Evolutionary conservation across 2,797 vertebrate genomes (phyloP).

Genomic region (Thamnophis elegans): DNA sequence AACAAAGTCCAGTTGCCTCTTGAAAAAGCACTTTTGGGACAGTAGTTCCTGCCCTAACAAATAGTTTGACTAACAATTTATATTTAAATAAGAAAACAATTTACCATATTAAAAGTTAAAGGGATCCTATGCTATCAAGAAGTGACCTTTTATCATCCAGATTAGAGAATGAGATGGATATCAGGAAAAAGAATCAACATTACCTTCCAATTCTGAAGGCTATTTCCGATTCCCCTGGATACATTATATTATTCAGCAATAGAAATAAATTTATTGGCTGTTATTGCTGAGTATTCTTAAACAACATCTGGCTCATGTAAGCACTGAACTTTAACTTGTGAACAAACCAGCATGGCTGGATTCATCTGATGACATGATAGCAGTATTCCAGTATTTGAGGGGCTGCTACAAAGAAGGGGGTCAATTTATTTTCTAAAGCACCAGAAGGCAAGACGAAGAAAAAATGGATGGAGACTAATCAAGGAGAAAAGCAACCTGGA

Average conservation of each 20-base stretch:
- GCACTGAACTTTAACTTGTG: neutral
- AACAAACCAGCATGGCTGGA: neutral
- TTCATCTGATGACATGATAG: neutral
- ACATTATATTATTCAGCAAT: neutral
- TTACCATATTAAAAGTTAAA: neutral
- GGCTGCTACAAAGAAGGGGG: too few species aligned
- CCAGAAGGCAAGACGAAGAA: too few species aligned
- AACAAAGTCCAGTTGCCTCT: too few species aligned
- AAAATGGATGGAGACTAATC: too few species aligned
- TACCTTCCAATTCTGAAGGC: neutral
- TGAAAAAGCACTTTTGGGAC: neutral
- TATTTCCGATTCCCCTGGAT: neutral
- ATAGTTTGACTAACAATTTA: neutral
- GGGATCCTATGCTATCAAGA: neutral
- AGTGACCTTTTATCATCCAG: neutral
- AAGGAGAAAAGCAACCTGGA: too few species aligned
- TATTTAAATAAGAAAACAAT: neutral
- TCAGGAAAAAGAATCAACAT: neutral
- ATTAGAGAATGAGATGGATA: neutral
- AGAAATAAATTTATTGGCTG: neutral
- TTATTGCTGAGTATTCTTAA: neutral
- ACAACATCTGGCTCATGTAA: neutral
- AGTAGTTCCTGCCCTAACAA: neutral
- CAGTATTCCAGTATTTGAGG: too few species aligned
- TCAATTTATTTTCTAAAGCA: too few species aligned